These are phyloP conservation scores for Venturia canescens DNA, from an alignment of 1,140 invertebrate species.

Conservation along the genomic window DNA sequence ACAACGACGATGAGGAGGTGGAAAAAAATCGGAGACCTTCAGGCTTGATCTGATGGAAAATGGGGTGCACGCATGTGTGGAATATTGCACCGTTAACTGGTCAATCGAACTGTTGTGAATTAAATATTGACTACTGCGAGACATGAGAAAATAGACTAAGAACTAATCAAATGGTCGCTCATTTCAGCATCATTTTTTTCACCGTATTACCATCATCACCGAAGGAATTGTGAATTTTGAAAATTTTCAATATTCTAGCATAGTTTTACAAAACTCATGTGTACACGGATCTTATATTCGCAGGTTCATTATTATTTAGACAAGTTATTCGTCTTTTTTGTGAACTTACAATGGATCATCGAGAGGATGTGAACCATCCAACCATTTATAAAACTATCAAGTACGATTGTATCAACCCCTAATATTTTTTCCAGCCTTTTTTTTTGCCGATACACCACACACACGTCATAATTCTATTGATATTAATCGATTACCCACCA, in stretches of 20 bases:
- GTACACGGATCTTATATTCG: background rate
- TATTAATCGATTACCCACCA: conserved; percentile 47
- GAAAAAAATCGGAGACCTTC: background rate
- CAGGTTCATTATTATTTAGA: background rate
- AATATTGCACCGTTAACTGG: background rate
- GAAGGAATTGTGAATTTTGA: no score
- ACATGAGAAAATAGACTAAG: no score
- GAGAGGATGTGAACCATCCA: background rate
- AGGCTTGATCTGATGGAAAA: background rate
- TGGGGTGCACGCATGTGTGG: background rate
- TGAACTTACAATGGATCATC: background rate
- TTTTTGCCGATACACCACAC: conserved; percentile 24
- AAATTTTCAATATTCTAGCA: no score
- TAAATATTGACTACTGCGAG: no score
- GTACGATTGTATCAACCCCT: conserved; percentile 34
- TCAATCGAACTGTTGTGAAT: no score
- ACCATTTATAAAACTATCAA: conserved; percentile 28
- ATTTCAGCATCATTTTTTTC: no score
- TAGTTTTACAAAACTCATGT: no score
- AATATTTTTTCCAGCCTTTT: conserved; percentile 22
- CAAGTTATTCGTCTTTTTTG: background rate
- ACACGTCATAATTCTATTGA: conserved; percentile 43
- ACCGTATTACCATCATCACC: no score
- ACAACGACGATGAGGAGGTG: background rate
- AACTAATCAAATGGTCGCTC: no score